These are phyloP conservation scores for Turnix velox DNA, from an alignment of 2,113 vertebrate genomes.

Conservation along the genomic window DNA sequence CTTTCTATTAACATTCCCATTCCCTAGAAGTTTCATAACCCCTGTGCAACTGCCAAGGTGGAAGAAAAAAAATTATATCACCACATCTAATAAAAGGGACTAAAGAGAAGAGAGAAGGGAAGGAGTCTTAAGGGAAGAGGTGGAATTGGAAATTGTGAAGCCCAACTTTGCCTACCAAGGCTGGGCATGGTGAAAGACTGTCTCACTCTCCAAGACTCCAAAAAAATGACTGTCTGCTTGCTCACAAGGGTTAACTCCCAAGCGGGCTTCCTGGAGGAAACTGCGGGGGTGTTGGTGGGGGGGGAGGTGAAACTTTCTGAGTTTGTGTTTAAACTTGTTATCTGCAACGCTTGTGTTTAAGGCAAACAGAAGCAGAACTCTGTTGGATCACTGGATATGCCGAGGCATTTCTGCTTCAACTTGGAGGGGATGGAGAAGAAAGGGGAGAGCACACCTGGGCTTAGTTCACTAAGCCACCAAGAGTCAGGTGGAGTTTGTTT, in stretches of 20 bases:
- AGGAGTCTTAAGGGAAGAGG: neutral
- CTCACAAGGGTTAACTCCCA: conserved; percentile 25
- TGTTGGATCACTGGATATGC: neutral
- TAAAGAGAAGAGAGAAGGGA: neutral
- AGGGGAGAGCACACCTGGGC: neutral
- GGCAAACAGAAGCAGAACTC: neutral
- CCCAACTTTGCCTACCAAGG: neutral
- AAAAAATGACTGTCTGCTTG: neutral
- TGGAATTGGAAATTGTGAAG: neutral
- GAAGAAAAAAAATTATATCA: neutral
- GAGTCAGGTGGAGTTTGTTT: neutral
- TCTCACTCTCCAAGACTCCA: neutral
- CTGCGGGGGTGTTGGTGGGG: neutral
- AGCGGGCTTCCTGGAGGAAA: neutral
- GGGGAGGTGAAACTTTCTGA: neutral
- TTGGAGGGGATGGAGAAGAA: neutral
- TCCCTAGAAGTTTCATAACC: conserved; percentile 4
- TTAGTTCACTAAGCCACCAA: neutral
- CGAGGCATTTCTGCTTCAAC: neutral
- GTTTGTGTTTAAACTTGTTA: conserved; percentile 54
- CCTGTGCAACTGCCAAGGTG: neutral
- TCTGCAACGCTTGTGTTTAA: neutral
- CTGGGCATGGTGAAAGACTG: neutral
- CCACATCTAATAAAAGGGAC: neutral
- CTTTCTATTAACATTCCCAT: neutral